Evolutionary conservation across 1,140 invertebrate species (phyloP).

Genomic region (Pseudomyrmex dendroicus): DNA sequence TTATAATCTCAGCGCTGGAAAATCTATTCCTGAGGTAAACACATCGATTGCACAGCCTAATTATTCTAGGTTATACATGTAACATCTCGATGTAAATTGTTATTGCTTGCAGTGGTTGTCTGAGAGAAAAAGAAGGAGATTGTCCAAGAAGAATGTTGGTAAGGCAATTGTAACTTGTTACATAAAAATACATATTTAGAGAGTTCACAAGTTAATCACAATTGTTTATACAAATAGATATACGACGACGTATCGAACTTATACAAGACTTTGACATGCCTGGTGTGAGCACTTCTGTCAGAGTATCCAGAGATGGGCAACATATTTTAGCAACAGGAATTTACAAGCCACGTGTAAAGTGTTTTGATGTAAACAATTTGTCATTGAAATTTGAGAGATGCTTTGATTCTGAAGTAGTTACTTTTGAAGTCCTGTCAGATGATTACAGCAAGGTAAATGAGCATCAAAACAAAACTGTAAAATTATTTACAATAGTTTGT

Average conservation of each 20-base stretch:
- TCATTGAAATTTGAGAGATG: slow-evolving; percentile 99
- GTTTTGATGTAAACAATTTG: slow-evolving; percentile 98
- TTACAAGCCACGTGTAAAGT: slow-evolving; percentile 98
- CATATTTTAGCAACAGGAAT: slow-evolving; percentile 97
- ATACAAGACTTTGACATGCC: slow-evolving; percentile 99
- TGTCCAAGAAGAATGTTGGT: slow-evolving; percentile 96
- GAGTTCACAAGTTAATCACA: slow-evolving; percentile 41
- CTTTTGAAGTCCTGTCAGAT: slow-evolving; percentile 94
- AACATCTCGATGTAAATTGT: not conserved
- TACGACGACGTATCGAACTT: slow-evolving; percentile 95
- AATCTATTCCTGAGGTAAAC: slow-evolving; percentile 97
- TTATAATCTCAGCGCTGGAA: slow-evolving; percentile 98
- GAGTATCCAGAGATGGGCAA: slow-evolving; percentile 95
- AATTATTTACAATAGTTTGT: slow-evolving; percentile 24
- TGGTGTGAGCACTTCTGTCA: slow-evolving; percentile 93
- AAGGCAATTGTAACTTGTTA: slow-evolving; percentile 69
- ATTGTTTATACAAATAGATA: slow-evolving; percentile 85
- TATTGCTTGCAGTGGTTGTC: slow-evolving; percentile 93
- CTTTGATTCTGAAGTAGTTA: slow-evolving; percentile 97
- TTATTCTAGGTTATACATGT: slow-evolving; percentile 12
- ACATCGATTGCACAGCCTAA: not conserved
- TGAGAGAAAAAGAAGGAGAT: slow-evolving; percentile 93
- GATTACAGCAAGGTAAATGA: slow-evolving; percentile 93
- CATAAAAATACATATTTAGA: not conserved
- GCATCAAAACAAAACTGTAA: not conserved